These are phyloP conservation scores for Agrypnia vestita DNA, from an alignment of 1,140 invertebrate species.

Conservation along the genomic window DNA sequence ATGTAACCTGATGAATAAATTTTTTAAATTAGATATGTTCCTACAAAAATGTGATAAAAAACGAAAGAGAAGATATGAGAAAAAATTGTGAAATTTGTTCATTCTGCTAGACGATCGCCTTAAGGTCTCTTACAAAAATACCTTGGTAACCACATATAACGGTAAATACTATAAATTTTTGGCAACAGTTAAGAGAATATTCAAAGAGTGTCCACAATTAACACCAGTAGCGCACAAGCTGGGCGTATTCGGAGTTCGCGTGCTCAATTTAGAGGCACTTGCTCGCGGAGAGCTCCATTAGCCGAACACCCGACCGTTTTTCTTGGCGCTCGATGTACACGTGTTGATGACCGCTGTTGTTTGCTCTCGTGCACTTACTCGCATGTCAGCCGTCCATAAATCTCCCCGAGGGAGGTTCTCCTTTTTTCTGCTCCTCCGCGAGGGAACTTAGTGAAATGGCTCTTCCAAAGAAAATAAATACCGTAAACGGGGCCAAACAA, in stretches of 20 bases:
- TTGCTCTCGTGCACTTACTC: slow-evolving; percentile 39
- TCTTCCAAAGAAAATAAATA: slow-evolving; percentile 42
- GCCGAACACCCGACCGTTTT: slow-evolving; percentile 22
- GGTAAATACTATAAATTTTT: too few relatives aligned
- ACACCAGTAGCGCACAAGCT: too few relatives aligned
- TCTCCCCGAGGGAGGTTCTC: slow-evolving; percentile 30
- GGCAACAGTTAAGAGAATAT: too few relatives aligned
- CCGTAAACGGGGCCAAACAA: slow-evolving; percentile 19
- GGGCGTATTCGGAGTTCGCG: background rate
- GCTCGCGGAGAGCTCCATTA: slow-evolving; percentile 19
- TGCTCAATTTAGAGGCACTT: background rate
- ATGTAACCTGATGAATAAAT: too few relatives aligned
- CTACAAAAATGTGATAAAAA: too few relatives aligned
- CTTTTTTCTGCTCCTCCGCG: slow-evolving; percentile 29
- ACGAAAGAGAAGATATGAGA: too few relatives aligned
- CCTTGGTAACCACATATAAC: too few relatives aligned
- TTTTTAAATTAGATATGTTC: too few relatives aligned
- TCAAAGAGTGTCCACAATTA: too few relatives aligned
- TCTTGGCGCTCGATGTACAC: background rate
- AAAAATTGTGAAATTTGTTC: too few relatives aligned
- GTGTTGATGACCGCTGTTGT: slow-evolving; percentile 46
- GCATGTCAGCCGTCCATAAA: slow-evolving; percentile 49
- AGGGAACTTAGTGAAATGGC: slow-evolving; percentile 36
- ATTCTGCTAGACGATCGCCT: too few relatives aligned
- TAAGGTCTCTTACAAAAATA: too few relatives aligned